These are phyloP conservation scores for Beris chalybata DNA, from an alignment of 2,888 invertebrate genomes.

Conservation along the genomic window DNA sequence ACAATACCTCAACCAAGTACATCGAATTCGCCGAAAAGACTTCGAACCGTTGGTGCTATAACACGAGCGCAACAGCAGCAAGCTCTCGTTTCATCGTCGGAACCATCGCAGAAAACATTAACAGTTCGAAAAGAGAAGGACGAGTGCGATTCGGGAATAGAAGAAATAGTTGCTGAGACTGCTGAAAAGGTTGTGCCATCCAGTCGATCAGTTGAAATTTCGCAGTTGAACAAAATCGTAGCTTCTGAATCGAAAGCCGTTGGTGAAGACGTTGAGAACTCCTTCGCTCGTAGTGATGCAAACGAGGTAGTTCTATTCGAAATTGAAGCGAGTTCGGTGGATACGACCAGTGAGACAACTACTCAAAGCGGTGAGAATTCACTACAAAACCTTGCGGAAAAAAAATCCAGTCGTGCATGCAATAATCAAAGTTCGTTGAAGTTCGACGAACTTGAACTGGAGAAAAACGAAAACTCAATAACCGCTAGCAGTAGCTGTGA, in stretches of 20 bases:
- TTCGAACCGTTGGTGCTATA: constrained; percentile 25
- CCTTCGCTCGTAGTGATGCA: background rate
- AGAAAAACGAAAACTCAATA: background rate
- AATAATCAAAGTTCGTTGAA: too few species aligned
- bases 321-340: background rate
- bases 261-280: too few species aligned
- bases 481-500: background rate
- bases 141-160: background rate
- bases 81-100: constrained; percentile 19
- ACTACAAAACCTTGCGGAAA: too few species aligned
- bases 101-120: background rate
- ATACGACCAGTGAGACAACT: too few species aligned
- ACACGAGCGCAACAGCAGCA: constrained; percentile 24
- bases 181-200: background rate
- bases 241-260: too few species aligned
- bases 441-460: too few species aligned
- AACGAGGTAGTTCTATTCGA: background rate
- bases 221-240: background rate
- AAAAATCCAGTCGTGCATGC: too few species aligned
- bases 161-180: background rate
- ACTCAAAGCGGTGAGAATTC: too few species aligned
- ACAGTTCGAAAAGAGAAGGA: background rate
- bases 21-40: constrained; percentile 20
- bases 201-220: background rate
- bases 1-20: background rate